phyloP scores from a whole-genome alignment of 2,113 vertebrate species.

The Syngnathus typhle region DNA sequence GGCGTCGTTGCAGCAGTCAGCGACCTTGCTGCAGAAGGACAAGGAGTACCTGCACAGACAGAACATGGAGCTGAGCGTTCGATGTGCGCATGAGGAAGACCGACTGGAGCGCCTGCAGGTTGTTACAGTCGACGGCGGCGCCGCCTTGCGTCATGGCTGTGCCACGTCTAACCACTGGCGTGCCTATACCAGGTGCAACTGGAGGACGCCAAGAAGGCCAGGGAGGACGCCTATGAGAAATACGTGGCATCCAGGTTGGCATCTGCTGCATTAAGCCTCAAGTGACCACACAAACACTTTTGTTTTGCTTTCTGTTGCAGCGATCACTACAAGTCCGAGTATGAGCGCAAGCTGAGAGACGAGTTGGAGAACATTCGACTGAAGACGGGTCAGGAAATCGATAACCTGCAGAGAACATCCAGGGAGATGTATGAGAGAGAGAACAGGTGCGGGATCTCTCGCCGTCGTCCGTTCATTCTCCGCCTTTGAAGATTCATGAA shows the following conservation, averaged over 20 bases:
- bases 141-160: not conserved
- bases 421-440: conserved; percentile 97
- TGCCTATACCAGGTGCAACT: conserved; percentile 72
- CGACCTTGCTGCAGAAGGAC: conserved; percentile 88
- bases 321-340: conserved; percentile 91
- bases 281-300: not conserved
- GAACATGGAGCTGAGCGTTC: conserved; percentile 89
- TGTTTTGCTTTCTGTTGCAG: conserved; percentile 59
- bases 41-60: conserved; percentile 93
- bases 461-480: not conserved
- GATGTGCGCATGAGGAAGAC: conserved; percentile 88
- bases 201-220: conserved; percentile 86
- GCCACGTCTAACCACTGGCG: not conserved
- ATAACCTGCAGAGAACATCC: conserved; percentile 83
- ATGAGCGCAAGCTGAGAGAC: conserved; percentile 83
- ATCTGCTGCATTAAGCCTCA: conserved; percentile 11
- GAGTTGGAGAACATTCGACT: conserved; percentile 88
- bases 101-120: conserved; percentile 85
- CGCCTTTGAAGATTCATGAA: not conserved
- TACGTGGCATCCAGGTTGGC: conserved; percentile 85
- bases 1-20: conserved; percentile 80
- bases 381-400: conserved; percentile 91
- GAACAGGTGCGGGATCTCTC: conserved; percentile 77
- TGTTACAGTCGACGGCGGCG: not conserved
- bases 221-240: conserved; percentile 94